Evolutionary conservation across 2,888 invertebrate species (phyloP).

Genomic region (Erebia ligea): DNA sequence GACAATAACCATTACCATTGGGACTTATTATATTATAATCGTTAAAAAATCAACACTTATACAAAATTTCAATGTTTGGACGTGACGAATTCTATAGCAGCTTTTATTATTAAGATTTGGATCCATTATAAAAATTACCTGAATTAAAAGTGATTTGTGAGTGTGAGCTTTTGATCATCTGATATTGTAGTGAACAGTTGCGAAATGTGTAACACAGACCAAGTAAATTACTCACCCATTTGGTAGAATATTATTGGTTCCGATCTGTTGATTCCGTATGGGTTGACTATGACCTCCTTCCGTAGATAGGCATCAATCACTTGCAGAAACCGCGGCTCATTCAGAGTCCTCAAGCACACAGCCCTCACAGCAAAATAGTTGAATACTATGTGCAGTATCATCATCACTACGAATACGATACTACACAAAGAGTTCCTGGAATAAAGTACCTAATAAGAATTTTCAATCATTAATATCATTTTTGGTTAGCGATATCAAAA

Average conservation of each 20-base stretch:
- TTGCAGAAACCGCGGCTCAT: conserved; percentile 89
- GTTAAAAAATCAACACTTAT: no score
- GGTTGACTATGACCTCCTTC: conserved; percentile 83
- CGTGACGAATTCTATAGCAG: no score
- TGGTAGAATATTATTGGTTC: conserved; percentile 82
- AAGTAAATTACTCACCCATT: conserved; percentile 53
- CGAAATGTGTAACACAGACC: conserved; percentile 42
- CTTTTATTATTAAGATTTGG: no score
- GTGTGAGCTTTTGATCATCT: no score
- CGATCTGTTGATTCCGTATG: conserved; percentile 85
- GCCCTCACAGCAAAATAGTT: conserved; percentile 94
- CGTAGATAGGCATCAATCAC: conserved; percentile 87
- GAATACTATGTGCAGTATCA: conserved; percentile 90
- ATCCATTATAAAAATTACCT: no score
- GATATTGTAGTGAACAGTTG: neutral
- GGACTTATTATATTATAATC: no score
- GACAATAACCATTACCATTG: no score
- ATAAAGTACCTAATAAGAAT: conserved; percentile 33
- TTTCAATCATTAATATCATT: no score
- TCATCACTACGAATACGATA: conserved; percentile 88
- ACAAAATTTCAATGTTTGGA: no score
- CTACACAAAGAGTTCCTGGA: conserved; percentile 85
- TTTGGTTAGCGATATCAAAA: no score
- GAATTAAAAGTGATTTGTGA: no score
- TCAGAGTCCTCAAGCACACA: conserved; percentile 91